Conservation (phyloP, 2,888 invertebrate species). For the Subacronicta megacephala region DNA sequence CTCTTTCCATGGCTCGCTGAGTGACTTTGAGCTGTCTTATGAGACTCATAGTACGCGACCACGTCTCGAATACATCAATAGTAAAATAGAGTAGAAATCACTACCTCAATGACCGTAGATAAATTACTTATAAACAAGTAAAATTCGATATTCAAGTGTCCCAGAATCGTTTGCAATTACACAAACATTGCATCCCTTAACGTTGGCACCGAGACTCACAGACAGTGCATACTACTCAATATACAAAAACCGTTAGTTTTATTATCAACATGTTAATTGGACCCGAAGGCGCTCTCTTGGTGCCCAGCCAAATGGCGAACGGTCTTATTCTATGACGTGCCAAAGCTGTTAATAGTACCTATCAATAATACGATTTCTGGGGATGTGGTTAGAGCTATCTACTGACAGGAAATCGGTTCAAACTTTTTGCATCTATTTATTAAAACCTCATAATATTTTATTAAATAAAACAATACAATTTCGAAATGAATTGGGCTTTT, state of each 20-base stretch:
- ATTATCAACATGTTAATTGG: conserved; percentile 84
- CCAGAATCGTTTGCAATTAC: conserved; percentile 48
- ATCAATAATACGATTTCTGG: conserved; percentile 8
- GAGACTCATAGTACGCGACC: too few relatives aligned
- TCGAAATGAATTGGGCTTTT: too few relatives aligned
- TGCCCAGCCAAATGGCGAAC: conserved; percentile 76
- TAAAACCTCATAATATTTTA: neutral
- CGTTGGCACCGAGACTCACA: conserved; percentile 54
- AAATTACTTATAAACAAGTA: conserved; percentile 15
- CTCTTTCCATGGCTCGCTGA: too few relatives aligned
- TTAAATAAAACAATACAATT: too few relatives aligned
- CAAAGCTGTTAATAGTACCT: conserved; percentile 25
- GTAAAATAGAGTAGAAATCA: too few relatives aligned
- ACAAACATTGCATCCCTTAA: conserved; percentile 43
- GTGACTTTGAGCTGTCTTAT: too few relatives aligned
- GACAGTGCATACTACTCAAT: conserved; percentile 39
- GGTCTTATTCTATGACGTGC: conserved; percentile 60
- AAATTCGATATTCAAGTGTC: conserved; percentile 18
- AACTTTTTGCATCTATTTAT: neutral
- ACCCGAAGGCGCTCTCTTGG: conserved; percentile 77
- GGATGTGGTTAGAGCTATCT: neutral
- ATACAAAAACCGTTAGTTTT: conserved; percentile 69
- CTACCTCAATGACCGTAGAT: neutral
- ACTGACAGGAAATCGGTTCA: neutral
- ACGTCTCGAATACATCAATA: too few relatives aligned